Base-by-base conservation (phyloP, 2,888 invertebrate genomes). In the Notocelia uddmanniana region DNA sequence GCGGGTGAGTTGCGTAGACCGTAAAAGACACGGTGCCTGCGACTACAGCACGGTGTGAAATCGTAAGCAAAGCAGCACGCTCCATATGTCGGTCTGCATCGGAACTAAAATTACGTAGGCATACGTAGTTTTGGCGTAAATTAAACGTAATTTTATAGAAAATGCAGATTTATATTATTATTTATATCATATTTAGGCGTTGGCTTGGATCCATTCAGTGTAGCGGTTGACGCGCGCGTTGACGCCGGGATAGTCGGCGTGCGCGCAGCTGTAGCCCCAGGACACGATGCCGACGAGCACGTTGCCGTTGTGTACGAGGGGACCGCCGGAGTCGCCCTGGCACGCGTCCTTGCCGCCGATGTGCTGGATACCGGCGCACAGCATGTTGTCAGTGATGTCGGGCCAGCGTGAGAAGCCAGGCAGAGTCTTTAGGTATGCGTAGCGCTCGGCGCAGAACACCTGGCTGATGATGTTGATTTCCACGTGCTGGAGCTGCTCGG, bases 261-360 rank as follows among this genome's bases (percentile, higher is more conserved):
- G 78, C 6, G 90, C 94, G 77, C 94, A 94, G 19, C 88, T 83
- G 75, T 80, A 88, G 76, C 94, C 94, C 90, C 94, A 94, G 31
- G 94, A 94, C 13, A 89, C 88, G 74, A 94, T 76, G 19, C 94
- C 94, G 74, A 94, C 87, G 60, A 93, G 73, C 68, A 88, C 81
- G 68, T 86, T 73, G 26, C 85, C 82, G 34, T 81, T 75, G 80
- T 89, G 83, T 15, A 84, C 85, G 59, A 94, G 81, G n/a, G 94
- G 94, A 21, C 94, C 94, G 11, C 94, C 94, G 66, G 92, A 91
- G 84, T 94, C 94, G n/a, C 93, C 94, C 81, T 92, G 88, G 79
- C 92, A 92, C 9, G 88, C 82, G 76, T 89, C 90, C 74, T 82
- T 81, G 26, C 85, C 87, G 2, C 87, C 86, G 2, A 80, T 74